These are phyloP conservation scores for Venusia cambrica DNA, from an alignment of 2,888 invertebrate genomes.

Conservation along the genomic window DNA sequence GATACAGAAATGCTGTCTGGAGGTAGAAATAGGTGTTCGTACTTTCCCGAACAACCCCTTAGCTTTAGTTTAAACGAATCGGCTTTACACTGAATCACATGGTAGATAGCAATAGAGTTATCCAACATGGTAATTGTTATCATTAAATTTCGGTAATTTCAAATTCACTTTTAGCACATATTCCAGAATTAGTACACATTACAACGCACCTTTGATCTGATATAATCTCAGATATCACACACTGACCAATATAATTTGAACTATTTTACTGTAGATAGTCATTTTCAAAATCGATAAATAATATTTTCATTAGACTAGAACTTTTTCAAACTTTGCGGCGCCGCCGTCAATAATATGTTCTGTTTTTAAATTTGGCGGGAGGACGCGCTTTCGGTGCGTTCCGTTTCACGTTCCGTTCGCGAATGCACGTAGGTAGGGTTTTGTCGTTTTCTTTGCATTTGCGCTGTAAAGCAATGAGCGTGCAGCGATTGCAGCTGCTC, in stretches of 20 bases:
- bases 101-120: too few species aligned
- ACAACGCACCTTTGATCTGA: conserved; percentile 38
- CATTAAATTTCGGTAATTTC: too few species aligned
- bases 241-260: conserved; percentile 74
- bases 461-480: conserved; percentile 30
- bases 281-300: conserved; percentile 42
- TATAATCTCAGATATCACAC: conserved; percentile 49
- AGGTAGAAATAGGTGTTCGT: too few species aligned
- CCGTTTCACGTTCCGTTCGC: conserved; percentile 45
- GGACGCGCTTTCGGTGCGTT: conserved; percentile 40
- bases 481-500: conserved; percentile 37
- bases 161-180: conserved; percentile 6
- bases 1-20: too few species aligned
- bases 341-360: conserved; percentile 22
- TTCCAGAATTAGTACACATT: conserved; percentile 6
- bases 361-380: conserved; percentile 25
- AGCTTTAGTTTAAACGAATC: too few species aligned
- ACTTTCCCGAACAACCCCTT: too few species aligned
- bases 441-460: conserved; percentile 43
- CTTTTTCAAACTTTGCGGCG: conserved; percentile 26
- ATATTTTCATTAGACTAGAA: conserved; percentile 19
- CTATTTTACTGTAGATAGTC: conserved; percentile 77
- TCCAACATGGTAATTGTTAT: too few species aligned
- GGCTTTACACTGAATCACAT: too few species aligned
- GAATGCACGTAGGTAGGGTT: conserved; percentile 41